Percentiles rank a stretch among this genome's conserved stretches.
Conservation (phyloP, 2,113 vertebrate species). For the Gobio gobio region DNA sequence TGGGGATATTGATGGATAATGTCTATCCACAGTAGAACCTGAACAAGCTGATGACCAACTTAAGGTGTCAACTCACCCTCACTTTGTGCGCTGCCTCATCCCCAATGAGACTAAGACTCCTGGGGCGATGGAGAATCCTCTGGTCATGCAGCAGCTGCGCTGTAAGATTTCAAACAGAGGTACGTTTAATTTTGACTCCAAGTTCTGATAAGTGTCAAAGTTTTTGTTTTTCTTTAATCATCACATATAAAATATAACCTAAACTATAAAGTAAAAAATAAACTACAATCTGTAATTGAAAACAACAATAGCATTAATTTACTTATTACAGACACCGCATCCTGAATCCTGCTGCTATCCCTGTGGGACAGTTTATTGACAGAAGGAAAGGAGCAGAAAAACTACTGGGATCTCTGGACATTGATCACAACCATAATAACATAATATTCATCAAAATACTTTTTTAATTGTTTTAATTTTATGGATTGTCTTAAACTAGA, state of each 20-base stretch:
- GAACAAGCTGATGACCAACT: conserved; percentile 85
- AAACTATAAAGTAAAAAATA: neutral
- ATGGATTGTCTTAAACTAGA: neutral
- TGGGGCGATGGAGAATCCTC: conserved; percentile 70
- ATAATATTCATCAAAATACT: neutral
- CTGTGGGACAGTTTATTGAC: conserved; percentile 68
- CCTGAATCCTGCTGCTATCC: conserved; percentile 63
- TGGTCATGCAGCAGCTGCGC: conserved; percentile 77
- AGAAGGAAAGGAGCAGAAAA: conserved; percentile 65
- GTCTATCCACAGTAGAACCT: conserved; percentile 78
- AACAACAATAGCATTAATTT: neutral
- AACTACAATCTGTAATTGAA: neutral
- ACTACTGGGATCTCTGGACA: conserved; percentile 64
- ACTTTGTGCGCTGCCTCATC: conserved; percentile 85
- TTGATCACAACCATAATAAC: conserved; percentile 60
- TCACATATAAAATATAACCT: neutral
- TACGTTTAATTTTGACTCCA: neutral
- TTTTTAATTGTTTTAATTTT: neutral
- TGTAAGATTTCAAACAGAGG: conserved; percentile 81
- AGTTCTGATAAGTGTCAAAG: neutral
- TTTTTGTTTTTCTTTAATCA: neutral
- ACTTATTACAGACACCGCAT: conserved; percentile 59
- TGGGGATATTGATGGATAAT: neutral
- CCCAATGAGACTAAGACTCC: conserved; percentile 86
- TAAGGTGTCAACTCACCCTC: conserved; percentile 81